Base-by-base conservation (phyloP, 2,888 invertebrate species). In the Dromius quadrimaculatus region DNA sequence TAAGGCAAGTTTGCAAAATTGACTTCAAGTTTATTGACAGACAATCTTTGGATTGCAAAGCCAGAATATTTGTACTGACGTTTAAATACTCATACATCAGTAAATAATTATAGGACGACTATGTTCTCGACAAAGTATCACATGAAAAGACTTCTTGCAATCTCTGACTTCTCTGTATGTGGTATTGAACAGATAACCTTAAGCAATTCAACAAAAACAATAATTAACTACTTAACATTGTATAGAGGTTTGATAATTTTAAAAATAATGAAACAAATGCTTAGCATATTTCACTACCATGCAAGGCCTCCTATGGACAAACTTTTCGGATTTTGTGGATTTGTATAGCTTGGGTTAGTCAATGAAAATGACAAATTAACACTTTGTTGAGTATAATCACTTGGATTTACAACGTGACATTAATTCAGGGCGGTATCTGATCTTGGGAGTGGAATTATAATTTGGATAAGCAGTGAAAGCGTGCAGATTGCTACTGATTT, bases 401-500 rank as follows among this genome's bases (percentile, higher is more conserved):
- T 28, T 28, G 15, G 28, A 54, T 54, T 54, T 54, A 54, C 28
- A 54, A 54, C 50, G 13, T 54, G 11, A 23, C 28, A 54, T 54
- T 54, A 54, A 54, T 54, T 54, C 8, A 5, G 8, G 23, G 2
- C 23, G 13, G 1, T 54, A 54, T 54, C 50, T 54, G 50, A 54
- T 54, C 15, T 11, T n/a, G 2, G 41, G 28, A 11, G 13, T 8
- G 2, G 28, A 54, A 54, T 41, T 15, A 41, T 41, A 41, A 28
- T 54, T 54, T 15, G 41, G 50, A 54, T 54, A 54, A 54, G 50
- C 28, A 23, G 41, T 41, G 41, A n/a, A 54, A 54, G 23, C 50
- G 28, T 54, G 50, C 50, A 54, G 28, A 54, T 54, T 54, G 15
- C 28, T 17, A 28, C 50, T 54, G 28, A 54, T 54, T 54, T 54